These are phyloP conservation scores for Hirundo rustica DNA, from an alignment of 2,797 vertebrate genomes.

Conservation along the genomic window DNA sequence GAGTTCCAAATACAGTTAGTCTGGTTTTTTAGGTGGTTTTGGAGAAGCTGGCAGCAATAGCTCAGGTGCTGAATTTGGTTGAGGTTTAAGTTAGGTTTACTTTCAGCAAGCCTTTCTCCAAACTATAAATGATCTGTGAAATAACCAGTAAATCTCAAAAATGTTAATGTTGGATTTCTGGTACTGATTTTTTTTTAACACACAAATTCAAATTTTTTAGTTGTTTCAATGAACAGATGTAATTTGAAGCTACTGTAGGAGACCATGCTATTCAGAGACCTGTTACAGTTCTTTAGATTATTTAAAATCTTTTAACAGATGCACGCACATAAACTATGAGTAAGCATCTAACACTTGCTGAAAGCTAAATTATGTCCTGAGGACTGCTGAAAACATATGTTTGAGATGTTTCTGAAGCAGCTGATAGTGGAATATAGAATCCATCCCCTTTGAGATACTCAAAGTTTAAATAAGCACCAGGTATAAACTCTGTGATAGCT, in stretches of 20 bases:
- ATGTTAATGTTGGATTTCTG: background rate
- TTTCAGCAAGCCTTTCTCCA: background rate
- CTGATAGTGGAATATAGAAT: background rate
- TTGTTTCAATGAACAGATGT: background rate
- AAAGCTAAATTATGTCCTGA: background rate
- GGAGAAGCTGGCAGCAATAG: background rate
- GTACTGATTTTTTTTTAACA: background rate
- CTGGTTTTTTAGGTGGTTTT: background rate
- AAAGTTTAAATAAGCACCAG: background rate
- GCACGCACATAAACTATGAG: background rate
- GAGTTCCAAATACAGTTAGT: conserved; percentile 24
- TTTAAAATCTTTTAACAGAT: background rate
- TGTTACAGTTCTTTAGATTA: background rate
- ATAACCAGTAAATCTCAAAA: background rate
- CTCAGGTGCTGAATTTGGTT: background rate
- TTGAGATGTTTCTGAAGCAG: background rate
- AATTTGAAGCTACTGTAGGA: background rate
- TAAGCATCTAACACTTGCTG: background rate
- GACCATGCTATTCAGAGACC: background rate
- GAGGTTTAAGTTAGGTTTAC: background rate
- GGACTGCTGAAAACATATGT: background rate
- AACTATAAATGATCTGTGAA: background rate
- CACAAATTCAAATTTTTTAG: background rate
- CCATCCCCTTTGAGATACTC: background rate
- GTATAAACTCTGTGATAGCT: background rate